Conservation (phyloP, 2,113 vertebrate species). For the Hippocampus barbouri region DNA sequence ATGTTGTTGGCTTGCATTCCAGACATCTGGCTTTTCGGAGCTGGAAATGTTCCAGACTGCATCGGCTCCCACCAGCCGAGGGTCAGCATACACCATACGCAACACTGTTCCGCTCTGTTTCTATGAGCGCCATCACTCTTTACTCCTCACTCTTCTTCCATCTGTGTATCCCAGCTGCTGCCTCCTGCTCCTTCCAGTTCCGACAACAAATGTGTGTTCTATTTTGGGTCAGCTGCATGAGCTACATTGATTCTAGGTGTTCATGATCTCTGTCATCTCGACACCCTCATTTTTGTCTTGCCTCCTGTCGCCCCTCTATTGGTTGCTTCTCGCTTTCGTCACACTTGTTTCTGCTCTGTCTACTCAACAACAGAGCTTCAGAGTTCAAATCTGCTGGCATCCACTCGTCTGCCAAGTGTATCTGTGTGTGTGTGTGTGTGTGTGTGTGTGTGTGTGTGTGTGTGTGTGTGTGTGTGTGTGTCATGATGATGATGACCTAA, state of each 20-base stretch:
- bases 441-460: neutral
- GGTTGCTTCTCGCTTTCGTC: slow-evolving; percentile 25
- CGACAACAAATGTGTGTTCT: slow-evolving; percentile 31
- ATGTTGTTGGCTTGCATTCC: slow-evolving; percentile 37
- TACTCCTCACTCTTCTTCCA: slow-evolving; percentile 20
- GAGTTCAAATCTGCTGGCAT: slow-evolving; percentile 62
- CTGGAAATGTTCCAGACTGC: slow-evolving; percentile 51
- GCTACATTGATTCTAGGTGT: slow-evolving; percentile 14
- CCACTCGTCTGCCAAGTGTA: slow-evolving; percentile 42
- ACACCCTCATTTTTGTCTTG: neutral
- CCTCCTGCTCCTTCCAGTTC: slow-evolving; percentile 31
- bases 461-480: neutral
- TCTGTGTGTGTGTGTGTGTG: slow-evolving; percentile 7
- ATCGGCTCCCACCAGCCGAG: slow-evolving; percentile 34
- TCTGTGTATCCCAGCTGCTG: slow-evolving; percentile 32
- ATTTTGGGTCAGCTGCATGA: slow-evolving; percentile 35
- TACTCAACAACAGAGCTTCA: slow-evolving; percentile 45
- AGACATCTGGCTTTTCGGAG: slow-evolving; percentile 54
- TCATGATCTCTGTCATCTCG: slow-evolving; percentile 4
- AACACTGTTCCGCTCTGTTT: slow-evolving; percentile 47
- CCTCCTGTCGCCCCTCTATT: slow-evolving; percentile 18
- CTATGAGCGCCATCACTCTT: slow-evolving; percentile 22
- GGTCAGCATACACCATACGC: slow-evolving; percentile 40
- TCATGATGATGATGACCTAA: neutral
- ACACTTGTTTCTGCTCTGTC: slow-evolving; percentile 50